phyloP scores from a whole-genome alignment of 2,113 vertebrate genomes.

The Rhabdomys dilectus region DNA sequence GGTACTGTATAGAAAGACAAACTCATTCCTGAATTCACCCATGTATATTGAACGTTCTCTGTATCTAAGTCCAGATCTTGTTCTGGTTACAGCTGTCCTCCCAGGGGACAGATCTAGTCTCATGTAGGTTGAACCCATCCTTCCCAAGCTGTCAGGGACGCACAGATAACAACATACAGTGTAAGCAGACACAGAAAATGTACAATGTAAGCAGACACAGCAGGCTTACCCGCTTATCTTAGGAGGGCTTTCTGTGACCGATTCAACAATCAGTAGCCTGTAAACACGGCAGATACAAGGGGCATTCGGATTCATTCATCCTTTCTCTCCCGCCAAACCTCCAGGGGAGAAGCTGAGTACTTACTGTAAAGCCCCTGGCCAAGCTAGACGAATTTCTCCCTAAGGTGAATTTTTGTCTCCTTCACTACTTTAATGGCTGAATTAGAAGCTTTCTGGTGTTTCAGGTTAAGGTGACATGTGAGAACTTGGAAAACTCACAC shows the following conservation, averaged over 20 bases:
- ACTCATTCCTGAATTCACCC: neutral
- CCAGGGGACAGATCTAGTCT: neutral
- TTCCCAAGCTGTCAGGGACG: neutral
- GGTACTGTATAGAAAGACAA: neutral
- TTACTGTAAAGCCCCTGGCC: neutral
- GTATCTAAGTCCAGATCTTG: neutral
- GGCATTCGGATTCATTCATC: rapidly evolving
- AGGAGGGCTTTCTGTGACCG: neutral
- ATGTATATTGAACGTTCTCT: neutral
- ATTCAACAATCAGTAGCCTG: neutral
- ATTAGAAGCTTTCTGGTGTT: neutral
- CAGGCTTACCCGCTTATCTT: neutral
- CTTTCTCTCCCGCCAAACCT: neutral
- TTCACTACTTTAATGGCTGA: neutral
- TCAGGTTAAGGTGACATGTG: neutral
- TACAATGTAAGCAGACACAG: rapidly evolving
- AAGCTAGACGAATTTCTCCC: neutral
- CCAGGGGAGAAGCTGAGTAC: rapidly evolving
- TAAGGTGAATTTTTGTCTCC: neutral
- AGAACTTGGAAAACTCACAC: neutral
- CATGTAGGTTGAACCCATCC: neutral
- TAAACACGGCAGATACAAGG: too few species aligned
- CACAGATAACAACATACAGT: neutral
- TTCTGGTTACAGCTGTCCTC: neutral
- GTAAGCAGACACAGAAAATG: neutral